Evolutionary conservation across 2,888 invertebrate genomes (phyloP).

Genomic region (Antitype chi): DNA sequence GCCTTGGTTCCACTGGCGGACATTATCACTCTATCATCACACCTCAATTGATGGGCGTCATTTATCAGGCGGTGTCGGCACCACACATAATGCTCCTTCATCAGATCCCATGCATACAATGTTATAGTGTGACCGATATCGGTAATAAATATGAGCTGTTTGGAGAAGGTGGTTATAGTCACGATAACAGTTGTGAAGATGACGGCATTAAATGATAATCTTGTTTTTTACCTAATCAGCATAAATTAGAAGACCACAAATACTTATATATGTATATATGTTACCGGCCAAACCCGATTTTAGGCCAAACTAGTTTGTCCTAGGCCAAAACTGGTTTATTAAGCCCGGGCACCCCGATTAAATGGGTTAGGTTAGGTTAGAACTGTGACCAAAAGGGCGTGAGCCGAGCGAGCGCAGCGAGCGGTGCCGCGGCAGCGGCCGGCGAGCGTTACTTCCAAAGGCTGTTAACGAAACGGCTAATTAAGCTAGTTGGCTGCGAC

Average conservation of each 20-base stretch:
- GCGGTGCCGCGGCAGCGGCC: no score
- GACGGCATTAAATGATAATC: neutral
- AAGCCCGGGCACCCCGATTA: no score
- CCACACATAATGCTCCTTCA: conserved; percentile 36
- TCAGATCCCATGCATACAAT: conserved; percentile 32
- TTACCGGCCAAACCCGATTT: no score
- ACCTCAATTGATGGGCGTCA: conserved; percentile 55
- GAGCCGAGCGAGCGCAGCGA: no score
- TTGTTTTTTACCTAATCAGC: neutral
- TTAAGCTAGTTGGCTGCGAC: no score
- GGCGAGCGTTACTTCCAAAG: no score
- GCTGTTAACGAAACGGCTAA: no score
- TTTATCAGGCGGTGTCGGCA: conserved; percentile 53
- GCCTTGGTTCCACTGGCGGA: conserved; percentile 29
- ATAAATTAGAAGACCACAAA: neutral
- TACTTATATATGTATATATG: no score
- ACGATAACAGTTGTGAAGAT: conserved; percentile 10
- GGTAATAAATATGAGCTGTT: neutral
- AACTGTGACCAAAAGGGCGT: no score
- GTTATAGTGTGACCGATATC: conserved; percentile 29
- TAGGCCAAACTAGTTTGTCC: no score
- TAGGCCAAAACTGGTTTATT: no score
- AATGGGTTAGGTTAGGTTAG: no score
- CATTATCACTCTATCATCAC: conserved; percentile 60
- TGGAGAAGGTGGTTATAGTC: conserved; percentile 3